These are phyloP conservation scores for Gadopsis marmoratus DNA, from an alignment of 2,797 vertebrate species.

Conservation along the genomic window DNA sequence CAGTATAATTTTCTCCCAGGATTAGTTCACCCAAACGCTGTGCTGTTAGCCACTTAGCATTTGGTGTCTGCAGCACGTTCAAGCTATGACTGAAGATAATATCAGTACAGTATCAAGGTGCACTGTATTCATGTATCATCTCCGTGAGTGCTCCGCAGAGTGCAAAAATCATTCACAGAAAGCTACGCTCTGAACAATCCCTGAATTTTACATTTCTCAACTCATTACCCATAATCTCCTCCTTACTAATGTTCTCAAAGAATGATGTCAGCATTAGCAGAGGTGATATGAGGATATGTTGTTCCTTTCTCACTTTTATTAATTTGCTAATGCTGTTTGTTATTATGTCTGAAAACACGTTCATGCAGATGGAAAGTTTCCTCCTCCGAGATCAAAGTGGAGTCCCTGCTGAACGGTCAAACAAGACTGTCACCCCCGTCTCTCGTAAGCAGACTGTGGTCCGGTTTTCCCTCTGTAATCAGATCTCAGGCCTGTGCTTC, in stretches of 20 bases:
- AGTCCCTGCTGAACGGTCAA: constrained; percentile 89
- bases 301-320: constrained; percentile 35
- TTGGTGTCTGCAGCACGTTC: constrained; percentile 19
- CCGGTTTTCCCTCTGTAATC: constrained; percentile 87
- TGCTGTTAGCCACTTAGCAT: constrained; percentile 78
- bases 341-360: constrained; percentile 68
- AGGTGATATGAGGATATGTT: constrained; percentile 21
- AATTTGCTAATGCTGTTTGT: constrained; percentile 63
- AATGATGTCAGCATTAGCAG: constrained; percentile 41
- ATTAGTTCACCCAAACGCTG: constrained; percentile 75
- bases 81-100: constrained; percentile 37
- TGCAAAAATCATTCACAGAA: constrained; percentile 45
- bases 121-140: constrained; percentile 53
- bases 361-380: constrained; percentile 88
- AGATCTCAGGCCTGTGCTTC: constrained; percentile 75
- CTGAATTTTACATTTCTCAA: constrained; percentile 60
- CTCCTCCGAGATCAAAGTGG: constrained; percentile 88
- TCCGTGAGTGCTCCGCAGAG: constrained; percentile 51
- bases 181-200: constrained; percentile 39
- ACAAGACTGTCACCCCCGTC: constrained; percentile 88
- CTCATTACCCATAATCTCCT: constrained; percentile 69
- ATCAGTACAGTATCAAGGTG: constrained; percentile 31
- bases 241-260: constrained; percentile 55
- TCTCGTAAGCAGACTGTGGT: constrained; percentile 87
- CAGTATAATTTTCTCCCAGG: constrained; percentile 77